Conservation (phyloP, 2,888 invertebrate genomes). For the Nomada fucata region DNA sequence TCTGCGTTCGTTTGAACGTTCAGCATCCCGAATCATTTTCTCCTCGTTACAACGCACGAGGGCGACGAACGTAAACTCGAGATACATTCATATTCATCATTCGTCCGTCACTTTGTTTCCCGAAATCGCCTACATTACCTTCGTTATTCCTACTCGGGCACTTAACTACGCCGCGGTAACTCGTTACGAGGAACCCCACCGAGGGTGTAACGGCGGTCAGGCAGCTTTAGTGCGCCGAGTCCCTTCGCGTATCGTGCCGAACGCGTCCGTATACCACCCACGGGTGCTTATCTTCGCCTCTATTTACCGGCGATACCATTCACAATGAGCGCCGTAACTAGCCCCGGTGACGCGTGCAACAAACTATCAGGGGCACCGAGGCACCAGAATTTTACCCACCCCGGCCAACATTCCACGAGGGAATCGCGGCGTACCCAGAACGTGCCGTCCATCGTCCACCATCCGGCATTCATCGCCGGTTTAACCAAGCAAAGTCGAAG, state of each 20-base stretch:
- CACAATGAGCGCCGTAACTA: slow-evolving; percentile 58
- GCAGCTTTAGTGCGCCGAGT: slow-evolving; percentile 13
- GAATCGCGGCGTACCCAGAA: neutral
- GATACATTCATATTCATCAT: neutral
- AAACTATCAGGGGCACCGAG: slow-evolving; percentile 12
- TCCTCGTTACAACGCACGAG: too few relatives aligned
- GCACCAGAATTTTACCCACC: slow-evolving; percentile 32
- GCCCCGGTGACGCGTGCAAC: slow-evolving; percentile 38
- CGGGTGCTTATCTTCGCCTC: slow-evolving; percentile 50
- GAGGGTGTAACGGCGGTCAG: neutral
- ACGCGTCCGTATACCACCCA: slow-evolving; percentile 49
- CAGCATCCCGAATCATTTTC: too few relatives aligned
- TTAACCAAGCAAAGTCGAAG: slow-evolving; percentile 45
- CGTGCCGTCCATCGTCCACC: slow-evolving; percentile 50
- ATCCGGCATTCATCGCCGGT: slow-evolving; percentile 62
- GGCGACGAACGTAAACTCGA: neutral
- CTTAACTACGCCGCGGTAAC: neutral
- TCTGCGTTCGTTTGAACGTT: too few relatives aligned
- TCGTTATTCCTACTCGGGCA: slow-evolving; percentile 6
- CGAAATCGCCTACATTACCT: neutral
- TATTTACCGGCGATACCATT: slow-evolving; percentile 55
- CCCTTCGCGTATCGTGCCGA: neutral
- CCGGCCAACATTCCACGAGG: slow-evolving; percentile 53
- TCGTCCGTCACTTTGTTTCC: slow-evolving; percentile 2
- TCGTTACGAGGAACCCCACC: neutral